These are phyloP conservation scores for Phycodurus eques DNA, from an alignment of 2,113 vertebrate genomes.

Conservation along the genomic window DNA sequence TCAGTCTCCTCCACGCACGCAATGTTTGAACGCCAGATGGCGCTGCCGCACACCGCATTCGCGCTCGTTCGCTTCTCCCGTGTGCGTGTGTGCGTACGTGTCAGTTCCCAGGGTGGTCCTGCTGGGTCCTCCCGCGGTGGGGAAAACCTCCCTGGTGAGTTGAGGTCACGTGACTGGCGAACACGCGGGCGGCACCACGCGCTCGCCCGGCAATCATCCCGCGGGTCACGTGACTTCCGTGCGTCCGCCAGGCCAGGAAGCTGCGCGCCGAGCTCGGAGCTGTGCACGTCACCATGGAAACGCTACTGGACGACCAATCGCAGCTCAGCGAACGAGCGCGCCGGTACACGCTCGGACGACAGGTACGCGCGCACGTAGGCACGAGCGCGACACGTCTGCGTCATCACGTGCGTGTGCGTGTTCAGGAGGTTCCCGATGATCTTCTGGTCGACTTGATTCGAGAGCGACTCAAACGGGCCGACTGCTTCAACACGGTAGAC, in stretches of 20 bases:
- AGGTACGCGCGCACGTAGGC: conserved; percentile 32
- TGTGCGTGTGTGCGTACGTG: background rate
- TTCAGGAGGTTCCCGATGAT: conserved; percentile 71
- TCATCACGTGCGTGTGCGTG: conserved; percentile 4
- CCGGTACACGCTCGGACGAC: conserved; percentile 22
- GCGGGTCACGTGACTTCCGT: background rate
- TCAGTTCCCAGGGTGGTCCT: conserved; percentile 83
- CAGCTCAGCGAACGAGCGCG: conserved; percentile 30
- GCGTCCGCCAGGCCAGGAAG: conserved; percentile 52
- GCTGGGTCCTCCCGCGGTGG: conserved; percentile 86
- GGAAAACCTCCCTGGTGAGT: conserved; percentile 88
- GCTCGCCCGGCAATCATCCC: background rate
- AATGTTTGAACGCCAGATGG: background rate
- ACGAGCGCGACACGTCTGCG: background rate
- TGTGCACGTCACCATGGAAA: conserved; percentile 52
- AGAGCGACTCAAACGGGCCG: conserved; percentile 75
- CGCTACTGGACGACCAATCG: conserved; percentile 49
- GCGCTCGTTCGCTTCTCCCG: background rate
- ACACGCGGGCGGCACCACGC: background rate
- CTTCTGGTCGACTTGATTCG: conserved; percentile 75
- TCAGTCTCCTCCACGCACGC: conserved; percentile 30
- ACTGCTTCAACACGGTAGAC: conserved; percentile 82
- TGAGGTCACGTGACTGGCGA: background rate
- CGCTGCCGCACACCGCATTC: background rate
- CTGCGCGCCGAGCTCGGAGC: conserved; percentile 61